A percentile compares a stretch with the other conserved stretches of the same genome.
Conservation (phyloP, 2,113 vertebrate genomes). For the Gadus chalcogrammus region DNA sequence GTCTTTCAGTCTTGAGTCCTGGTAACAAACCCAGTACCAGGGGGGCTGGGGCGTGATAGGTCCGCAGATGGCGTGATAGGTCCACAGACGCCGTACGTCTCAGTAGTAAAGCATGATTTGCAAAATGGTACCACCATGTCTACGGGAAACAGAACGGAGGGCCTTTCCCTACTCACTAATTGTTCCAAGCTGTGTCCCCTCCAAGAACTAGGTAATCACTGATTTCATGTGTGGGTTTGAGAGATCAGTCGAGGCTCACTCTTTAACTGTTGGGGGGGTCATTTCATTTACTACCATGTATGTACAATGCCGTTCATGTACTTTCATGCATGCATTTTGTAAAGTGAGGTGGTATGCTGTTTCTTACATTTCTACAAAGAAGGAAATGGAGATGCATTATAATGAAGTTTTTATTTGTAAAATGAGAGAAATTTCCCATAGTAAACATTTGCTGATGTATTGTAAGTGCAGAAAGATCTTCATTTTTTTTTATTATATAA, state of each 20-base stretch:
- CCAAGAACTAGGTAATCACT: slow-evolving; percentile 41
- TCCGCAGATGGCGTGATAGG: slow-evolving; percentile 43
- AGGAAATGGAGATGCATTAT: slow-evolving; percentile 42
- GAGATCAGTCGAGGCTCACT: no score
- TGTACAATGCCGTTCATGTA: neutral
- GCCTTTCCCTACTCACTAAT: slow-evolving; percentile 66
- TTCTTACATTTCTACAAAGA: slow-evolving; percentile 23
- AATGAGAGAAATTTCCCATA: slow-evolving; percentile 72
- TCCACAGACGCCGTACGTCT: slow-evolving; percentile 60
- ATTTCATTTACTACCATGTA: neutral
- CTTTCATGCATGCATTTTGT: no score
- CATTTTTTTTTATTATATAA: slow-evolving; percentile 65
- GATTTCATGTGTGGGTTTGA: slow-evolving; percentile 23
- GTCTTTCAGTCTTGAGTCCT: slow-evolving; percentile 39
- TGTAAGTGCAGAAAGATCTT: slow-evolving; percentile 70
- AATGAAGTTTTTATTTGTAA: slow-evolving; percentile 74
- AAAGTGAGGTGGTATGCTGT: neutral
- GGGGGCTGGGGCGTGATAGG: slow-evolving; percentile 33
- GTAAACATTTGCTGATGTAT: slow-evolving; percentile 68
- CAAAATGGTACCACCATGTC: slow-evolving; percentile 60
- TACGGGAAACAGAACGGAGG: slow-evolving; percentile 43
- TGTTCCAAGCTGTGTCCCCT: slow-evolving; percentile 71
- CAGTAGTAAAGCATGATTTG: slow-evolving; percentile 52
- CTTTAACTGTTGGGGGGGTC: neutral
- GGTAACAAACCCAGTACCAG: slow-evolving; percentile 39